These are phyloP conservation scores for Eleginops maclovinus DNA, from an alignment of 2,113 vertebrate genomes.

Conservation along the genomic window DNA sequence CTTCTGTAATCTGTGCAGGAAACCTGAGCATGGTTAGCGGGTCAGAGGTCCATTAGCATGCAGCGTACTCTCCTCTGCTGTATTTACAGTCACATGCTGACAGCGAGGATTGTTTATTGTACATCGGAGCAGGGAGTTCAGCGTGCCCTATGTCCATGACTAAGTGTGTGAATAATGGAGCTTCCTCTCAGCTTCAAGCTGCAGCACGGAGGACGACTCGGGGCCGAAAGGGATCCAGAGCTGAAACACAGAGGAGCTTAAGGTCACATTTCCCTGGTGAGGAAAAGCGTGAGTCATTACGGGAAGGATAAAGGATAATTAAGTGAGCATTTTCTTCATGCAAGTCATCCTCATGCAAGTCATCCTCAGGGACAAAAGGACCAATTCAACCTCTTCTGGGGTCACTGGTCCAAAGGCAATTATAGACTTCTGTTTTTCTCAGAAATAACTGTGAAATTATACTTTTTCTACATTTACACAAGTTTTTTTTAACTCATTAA, in stretches of 20 bases:
- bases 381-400: slow-evolving; percentile 2
- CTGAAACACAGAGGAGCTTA: background rate
- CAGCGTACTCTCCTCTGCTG: background rate
- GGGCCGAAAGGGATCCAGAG: background rate
- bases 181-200: slow-evolving; percentile 42
- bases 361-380: background rate
- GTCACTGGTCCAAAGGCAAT: slow-evolving; percentile 10
- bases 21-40: background rate
- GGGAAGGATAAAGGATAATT: background rate
- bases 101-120: background rate
- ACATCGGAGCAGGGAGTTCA: background rate
- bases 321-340: background rate
- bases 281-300: background rate
- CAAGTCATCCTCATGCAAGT: background rate
- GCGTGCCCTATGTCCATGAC: slow-evolving; percentile 16
- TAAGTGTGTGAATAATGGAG: slow-evolving; percentile 51
- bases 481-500: fast-evolving
- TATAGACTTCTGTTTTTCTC: background rate
- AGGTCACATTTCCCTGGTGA: slow-evolving; percentile 27
- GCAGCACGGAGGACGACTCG: no score
- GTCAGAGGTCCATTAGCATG: background rate
- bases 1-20: background rate
- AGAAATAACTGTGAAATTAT: background rate
- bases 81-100: slow-evolving; percentile 6
- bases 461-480: no score